Evolutionary conservation across 2,888 invertebrate genomes (phyloP).

Genomic region (Gnatocerus cornutus): DNA sequence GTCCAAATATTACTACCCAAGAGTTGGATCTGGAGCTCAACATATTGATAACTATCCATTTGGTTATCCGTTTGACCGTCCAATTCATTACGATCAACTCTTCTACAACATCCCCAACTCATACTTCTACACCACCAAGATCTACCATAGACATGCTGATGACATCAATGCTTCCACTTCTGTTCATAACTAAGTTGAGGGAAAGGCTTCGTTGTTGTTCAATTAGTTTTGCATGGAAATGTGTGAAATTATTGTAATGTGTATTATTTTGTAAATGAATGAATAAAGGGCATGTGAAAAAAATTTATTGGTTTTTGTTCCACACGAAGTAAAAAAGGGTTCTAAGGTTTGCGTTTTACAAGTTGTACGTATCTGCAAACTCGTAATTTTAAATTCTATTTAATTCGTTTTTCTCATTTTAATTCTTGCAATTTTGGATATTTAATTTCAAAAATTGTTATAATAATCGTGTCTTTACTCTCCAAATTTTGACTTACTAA

Average conservation of each 20-base stretch:
- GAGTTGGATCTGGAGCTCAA: conserved; percentile 32
- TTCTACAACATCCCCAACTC: conserved; percentile 80
- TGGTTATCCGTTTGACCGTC: conserved; percentile 85
- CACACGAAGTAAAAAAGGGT: no score
- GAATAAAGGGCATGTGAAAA: background rate
- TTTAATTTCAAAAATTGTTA: no score
- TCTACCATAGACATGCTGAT: conserved; percentile 64
- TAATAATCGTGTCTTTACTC: no score
- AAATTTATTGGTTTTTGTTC: background rate
- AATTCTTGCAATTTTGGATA: no score
- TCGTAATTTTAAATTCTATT: no score
- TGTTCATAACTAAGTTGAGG: conserved; percentile 32
- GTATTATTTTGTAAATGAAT: conserved; percentile 4
- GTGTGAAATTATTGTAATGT: background rate
- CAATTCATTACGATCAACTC: conserved; percentile 73
- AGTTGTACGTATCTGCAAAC: no score
- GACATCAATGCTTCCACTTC: conserved; percentile 55
- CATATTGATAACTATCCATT: conserved; percentile 77
- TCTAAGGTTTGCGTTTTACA: no score
- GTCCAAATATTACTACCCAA: conserved; percentile 46
- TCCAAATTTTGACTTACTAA: no score
- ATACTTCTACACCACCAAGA: conserved; percentile 77
- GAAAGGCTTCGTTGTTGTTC: conserved; percentile 16
- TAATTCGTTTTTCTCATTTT: no score
- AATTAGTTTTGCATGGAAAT: conserved; percentile 11